These are phyloP conservation scores for Protonibea diacanthus DNA, from an alignment of 2,797 vertebrate genomes.

Conservation along the genomic window DNA sequence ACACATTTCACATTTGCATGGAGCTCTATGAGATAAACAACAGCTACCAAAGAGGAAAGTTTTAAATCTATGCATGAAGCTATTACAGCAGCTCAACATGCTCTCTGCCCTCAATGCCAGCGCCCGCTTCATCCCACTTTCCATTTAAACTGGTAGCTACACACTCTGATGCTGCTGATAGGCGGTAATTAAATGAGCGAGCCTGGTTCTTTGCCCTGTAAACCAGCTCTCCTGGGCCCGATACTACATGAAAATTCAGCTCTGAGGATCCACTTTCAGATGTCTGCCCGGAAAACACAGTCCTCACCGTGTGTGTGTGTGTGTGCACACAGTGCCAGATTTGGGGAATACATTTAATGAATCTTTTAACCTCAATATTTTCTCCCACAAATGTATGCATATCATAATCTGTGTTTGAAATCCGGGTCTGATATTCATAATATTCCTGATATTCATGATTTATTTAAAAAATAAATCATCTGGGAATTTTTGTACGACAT, in stretches of 20 bases:
- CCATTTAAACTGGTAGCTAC: constrained; percentile 70
- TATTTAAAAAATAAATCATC: constrained; percentile 35
- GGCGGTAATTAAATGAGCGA: constrained; percentile 79
- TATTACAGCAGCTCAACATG: constrained; percentile 33
- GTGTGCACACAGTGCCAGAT: constrained; percentile 24
- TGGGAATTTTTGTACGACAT: constrained; percentile 36
- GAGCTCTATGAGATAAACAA: constrained; percentile 46
- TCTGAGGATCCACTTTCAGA: constrained; percentile 71
- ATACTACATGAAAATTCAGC: constrained; percentile 76
- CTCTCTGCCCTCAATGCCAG: constrained; percentile 55
- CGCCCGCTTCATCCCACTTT: constrained; percentile 70
- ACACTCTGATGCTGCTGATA: constrained; percentile 75
- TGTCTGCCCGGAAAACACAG: constrained; percentile 68
- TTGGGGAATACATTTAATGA: constrained; percentile 70
- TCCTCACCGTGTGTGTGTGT: constrained; percentile 36
- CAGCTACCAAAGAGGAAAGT: constrained; percentile 48
- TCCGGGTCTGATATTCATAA: constrained; percentile 56
- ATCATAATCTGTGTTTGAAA: constrained; percentile 66
- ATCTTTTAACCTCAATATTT: constrained; percentile 78
- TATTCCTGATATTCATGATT: no score
- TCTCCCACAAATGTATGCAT: constrained; percentile 59
- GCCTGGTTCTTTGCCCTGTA: constrained; percentile 78
- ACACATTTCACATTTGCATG: constrained; percentile 49
- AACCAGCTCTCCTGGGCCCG: constrained; percentile 77
- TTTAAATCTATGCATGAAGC: constrained; percentile 51